A percentile compares a stretch with the other conserved stretches of the same genome.
Evolutionary conservation across 1,140 invertebrate genomes (phyloP).

Genomic region (Medauroidea extradentata): DNA sequence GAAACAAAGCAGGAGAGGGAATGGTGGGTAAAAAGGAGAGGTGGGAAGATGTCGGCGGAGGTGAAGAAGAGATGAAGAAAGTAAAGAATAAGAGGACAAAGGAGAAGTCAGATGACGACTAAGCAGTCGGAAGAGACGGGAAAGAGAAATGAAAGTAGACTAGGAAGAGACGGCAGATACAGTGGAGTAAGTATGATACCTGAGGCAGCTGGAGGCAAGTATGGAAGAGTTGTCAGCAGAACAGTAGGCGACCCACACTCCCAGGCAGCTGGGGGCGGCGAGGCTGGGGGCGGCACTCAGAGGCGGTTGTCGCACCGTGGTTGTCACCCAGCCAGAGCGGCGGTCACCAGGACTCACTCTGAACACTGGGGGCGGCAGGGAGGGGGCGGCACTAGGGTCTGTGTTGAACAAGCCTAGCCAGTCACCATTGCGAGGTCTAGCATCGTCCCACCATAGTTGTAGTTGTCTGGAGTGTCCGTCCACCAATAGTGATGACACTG

Average conservation of each 20-base stretch:
- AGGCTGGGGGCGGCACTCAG: neutral
- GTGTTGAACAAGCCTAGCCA: slow-evolving; percentile 11
- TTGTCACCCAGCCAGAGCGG: slow-evolving; percentile 1
- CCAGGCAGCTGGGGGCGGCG: slow-evolving; percentile 29
- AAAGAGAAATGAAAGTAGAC: no score
- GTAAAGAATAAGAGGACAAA: no score
- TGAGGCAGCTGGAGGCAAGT: slow-evolving; percentile 38
- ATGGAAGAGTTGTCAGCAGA: slow-evolving; percentile 6
- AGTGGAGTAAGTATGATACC: no score
- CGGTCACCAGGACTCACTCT: neutral
- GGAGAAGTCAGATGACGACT: no score
- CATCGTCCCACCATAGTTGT: slow-evolving; percentile 2
- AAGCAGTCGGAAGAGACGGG: no score
- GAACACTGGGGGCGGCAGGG: neutral
- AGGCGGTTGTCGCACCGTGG: neutral
- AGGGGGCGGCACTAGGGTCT: neutral
- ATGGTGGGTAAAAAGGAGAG: no score
- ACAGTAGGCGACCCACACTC: slow-evolving; percentile 37
- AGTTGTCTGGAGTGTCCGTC: slow-evolving; percentile 41
- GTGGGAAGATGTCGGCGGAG: no score
- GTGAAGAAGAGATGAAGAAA: no score
- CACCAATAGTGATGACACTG: neutral
- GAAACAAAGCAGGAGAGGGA: no score
- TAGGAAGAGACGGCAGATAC: no score
- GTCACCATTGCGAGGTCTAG: neutral